Evolutionary conservation across 2,113 vertebrate genomes (phyloP), one percentile per base, ranked within the genome.

Genomic region (Lophotis ruficrista): DNA sequence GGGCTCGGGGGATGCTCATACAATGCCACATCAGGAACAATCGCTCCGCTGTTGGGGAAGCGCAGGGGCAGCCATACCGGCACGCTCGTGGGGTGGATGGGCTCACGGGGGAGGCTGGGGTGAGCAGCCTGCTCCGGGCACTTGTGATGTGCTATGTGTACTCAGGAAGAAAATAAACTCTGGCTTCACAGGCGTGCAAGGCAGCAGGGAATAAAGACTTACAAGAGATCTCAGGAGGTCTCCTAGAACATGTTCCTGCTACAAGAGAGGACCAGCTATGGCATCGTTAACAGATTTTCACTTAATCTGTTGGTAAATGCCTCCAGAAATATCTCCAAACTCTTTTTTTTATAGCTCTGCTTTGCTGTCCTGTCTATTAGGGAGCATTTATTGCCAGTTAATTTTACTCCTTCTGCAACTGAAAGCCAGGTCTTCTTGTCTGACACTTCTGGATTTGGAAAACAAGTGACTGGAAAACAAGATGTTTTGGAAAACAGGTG

Each of bases 121-220:
- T 14, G 4, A 58, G 27, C n/a, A 35, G 38, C 37, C 31, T 8
- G 43, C n/a, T 35, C n/a, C 1, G 1, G 47, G 64, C 70, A 16
- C 45, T 27, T 5, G 24, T 9, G 14, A 15, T 2, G 22, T 1
- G 0, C n/a, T 7, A 7, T 7, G 64, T 38, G 64, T 8, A 2
- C 47, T 38, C 65, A 38, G 31, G 7, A 17, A 48, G 41, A 31
- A 43, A 41, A 47, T 2, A 20, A 9, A 31, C 28, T 11, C 41
- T 31, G 60, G 17, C 25, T 57, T 31, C 6, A 14, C 2, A 15
- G 64, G 47, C 35, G 11, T 18, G 69, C 15, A 20, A 65, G 50
- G 24, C 37, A 84, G 30, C 43, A 19, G 50, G 33, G 28, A 57
- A 43, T 12, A 53, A 2, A 28, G 18, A 19, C 5, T 37, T 35